Base-by-base conservation (phyloP, 1,140 invertebrate genomes). In the Harlomillsia oculata region DNA sequence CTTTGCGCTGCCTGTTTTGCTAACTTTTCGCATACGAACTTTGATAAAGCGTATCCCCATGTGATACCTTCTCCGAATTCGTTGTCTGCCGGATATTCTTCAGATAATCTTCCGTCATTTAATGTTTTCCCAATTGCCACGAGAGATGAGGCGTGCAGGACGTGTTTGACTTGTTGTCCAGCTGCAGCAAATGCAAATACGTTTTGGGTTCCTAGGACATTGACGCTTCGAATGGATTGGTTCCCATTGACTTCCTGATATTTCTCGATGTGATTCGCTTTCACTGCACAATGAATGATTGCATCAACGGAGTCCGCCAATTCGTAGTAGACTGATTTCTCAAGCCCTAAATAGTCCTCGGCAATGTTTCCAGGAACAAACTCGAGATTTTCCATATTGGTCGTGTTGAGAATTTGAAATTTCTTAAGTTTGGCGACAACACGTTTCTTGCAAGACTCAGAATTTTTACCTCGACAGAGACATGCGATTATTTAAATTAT, bases 131-230 rank as follows among this genome's bases (percentile, higher is more conserved):
- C 45, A 8, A 48, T 30, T 13, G 55, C 55, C 0, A 57, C 34
- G 25, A 57, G 39, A 21, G 55, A 49, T 5, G 55, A 57, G 26
- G 55, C 55, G 25, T 50, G 48, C 1, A 57, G 40, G 13, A 57
- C 46, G 18, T 32, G 40, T 39, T 57, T 57, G 32, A 36, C n/a
- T 5, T 36, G 41, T 30, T 57, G 50, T 0, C n/a, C 46, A 16
- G 18, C 18, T 1, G 28, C 26, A 2, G 46, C 32, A 41, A 57
- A 57, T 36, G 50, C 55, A 37, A 57, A 18, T 20, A 57, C 37
- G 45, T 57, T 57, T 26, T 36, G 18, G 6, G 46, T 51, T 21
- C 55, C 49, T 6, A 16, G 16, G 13, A 48, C 45, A 34, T 48
- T 48, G 8, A 48, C 45, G 3, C 28, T 32, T 1, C 45, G 45